Evolutionary conservation across 2,113 vertebrate genomes (phyloP), one percentile per base, ranked within the genome.

Genomic region (Tylochromis polylepis): DNA sequence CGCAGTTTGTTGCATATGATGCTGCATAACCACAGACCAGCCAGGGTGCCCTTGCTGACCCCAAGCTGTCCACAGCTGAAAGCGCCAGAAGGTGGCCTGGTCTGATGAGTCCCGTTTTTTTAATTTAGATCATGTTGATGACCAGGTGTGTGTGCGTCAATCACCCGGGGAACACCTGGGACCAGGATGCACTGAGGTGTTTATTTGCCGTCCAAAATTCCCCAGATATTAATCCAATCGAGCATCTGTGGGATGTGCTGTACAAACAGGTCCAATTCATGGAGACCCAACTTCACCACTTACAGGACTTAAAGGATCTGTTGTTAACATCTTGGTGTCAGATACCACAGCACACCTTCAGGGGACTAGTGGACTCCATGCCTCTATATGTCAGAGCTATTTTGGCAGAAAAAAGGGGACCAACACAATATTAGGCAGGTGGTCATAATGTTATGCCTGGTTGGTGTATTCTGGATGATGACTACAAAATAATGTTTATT

Each of bases 71-170:
- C 57, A 59, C 0, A 59, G 24, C 57, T 59, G 14, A 59, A 1
- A 16, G 24, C 8, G 0, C 24, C 57, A 59, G 57, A 59, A 59
- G 24, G 16, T 59, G 15, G 27, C 27, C 27, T 31, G 0, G 58
- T 59, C 27, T 31, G 18, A 10, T 59, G 27, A 59, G 31, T 59
- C 27, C 2, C 18, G 58, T 31, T 59, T 59, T 0, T 59, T 31
- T 5, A 59, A 59, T 59, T 5, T 59, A 59, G 27, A 59, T 59
- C 27, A 59, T 59, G 57, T 60, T 31, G 58, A 31, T 60, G 58
- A 18, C 58, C 15, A 1, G 5, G 8, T 60, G 27, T 18, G 31
- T 6, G 31, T 5, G 31, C 31, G 58, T 60, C 58, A 31, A 60
- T 60, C 27, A 60, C 15, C 1, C 8, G 0, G 2, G 27, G 15